Percentiles rank a stretch among this genome's conserved stretches.
Conservation (phyloP, 1,140 invertebrate genomes). For the Scaptodrosophila lebanonensis region DNA sequence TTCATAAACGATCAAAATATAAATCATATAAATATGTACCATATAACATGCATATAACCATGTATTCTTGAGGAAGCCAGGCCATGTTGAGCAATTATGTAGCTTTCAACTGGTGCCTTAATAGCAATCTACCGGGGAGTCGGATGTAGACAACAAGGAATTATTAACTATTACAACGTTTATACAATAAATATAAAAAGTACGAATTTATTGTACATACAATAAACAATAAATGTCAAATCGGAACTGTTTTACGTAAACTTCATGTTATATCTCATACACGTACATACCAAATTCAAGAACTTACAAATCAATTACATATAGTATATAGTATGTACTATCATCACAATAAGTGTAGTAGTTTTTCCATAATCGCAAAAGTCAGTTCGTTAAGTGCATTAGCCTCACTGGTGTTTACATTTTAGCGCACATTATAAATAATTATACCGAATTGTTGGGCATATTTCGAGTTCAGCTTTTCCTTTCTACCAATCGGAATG, state of each 20-base stretch:
- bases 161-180: not conserved
- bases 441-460: too few species aligned
- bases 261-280: slow-evolving; percentile 4
- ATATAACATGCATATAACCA: too few species aligned
- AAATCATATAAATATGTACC: too few species aligned
- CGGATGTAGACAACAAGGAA: not conserved
- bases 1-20: too few species aligned
- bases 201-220: slow-evolving; percentile 72
- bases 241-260: slow-evolving; percentile 46
- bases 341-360: too few species aligned
- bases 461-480: too few species aligned
- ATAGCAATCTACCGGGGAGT: not conserved
- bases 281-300: slow-evolving; percentile 2
- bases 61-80: too few species aligned
- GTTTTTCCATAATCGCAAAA: slow-evolving; percentile 1
- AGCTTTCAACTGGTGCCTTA: slow-evolving; percentile 17
- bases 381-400: slow-evolving; percentile 29
- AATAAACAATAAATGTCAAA: slow-evolving; percentile 41
- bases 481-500: too few species aligned
- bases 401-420: slow-evolving; percentile 37
- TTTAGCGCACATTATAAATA: slow-evolving; percentile 44
- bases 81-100: slow-evolving; percentile 13
- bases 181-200: slow-evolving; percentile 65
- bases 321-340: too few species aligned
- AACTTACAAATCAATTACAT: slow-evolving; percentile 14